Evolutionary conservation across 2,888 invertebrate species (phyloP), one percentile per base, ranked within the genome.

Genomic region (Melanotus villosus): DNA sequence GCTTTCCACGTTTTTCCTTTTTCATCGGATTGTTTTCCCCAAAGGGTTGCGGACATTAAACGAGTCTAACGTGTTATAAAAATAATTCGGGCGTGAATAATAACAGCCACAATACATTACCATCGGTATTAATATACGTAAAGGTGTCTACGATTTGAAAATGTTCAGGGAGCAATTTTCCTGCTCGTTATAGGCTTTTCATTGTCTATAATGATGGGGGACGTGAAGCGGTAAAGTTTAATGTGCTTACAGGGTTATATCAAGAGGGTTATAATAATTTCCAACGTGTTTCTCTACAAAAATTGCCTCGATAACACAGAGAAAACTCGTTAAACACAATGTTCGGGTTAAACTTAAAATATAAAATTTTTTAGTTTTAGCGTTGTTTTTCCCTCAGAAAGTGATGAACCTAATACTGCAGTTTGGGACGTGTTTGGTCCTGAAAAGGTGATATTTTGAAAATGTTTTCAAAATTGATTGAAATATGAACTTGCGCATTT

Each of bases 161-260:
- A 71, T 65, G 74, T 68, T 70, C 70, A 45, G 64, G 65, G 69
- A 72, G 65, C 59, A 72, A 74, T 73, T 75, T 68, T 63, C 73
- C 72, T 73, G 74, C 76, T 76, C 75, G 74, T 76, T 77, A 77
- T 71, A 71, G 73, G 68, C 73, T 72, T 65, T 26, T 68, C 69
- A 70, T 73, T 68, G 72, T 72, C 74, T 73, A 68, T 76, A 77
- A 76, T 76, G 75, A 77, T 71, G 73, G 66, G 73, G 69, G 70
- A 74, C 72, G 63, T 73, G 73, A 66, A 73, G 75, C 77, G 72
- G 75, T 70, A 77, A 76, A 77, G 76, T 78, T 79, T 78, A 78
- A 78, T 76, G 73, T 69, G 26, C 57, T 54, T 62, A 12, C 45
- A 62, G n/a, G 12, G 36, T 21, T 32, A 16, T 58, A 47, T 38